phyloP scores from a whole-genome alignment of 2,797 vertebrate species.

The Danio kyathit region DNA sequence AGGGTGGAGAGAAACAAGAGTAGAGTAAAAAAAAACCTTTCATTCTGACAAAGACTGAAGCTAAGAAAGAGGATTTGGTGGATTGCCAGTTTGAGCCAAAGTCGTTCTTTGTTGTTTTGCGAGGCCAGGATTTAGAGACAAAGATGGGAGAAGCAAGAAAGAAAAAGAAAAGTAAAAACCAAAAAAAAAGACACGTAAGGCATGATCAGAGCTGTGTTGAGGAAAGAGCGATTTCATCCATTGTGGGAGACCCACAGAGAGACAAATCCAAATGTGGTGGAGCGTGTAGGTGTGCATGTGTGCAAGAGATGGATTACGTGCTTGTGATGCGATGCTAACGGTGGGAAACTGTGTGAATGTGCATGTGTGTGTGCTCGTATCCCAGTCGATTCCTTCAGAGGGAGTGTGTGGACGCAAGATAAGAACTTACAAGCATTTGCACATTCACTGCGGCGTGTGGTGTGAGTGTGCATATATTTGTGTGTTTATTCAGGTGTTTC shows the following conservation, averaged over 20 bases:
- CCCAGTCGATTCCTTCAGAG: neutral
- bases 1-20: neutral
- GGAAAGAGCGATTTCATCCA: conserved; percentile 37
- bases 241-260: conserved; percentile 29
- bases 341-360: neutral
- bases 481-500: conserved; percentile 35
- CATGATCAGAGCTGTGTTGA: conserved; percentile 40
- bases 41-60: conserved; percentile 70
- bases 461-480: conserved; percentile 25
- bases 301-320: conserved; percentile 29
- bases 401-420: conserved; percentile 2
- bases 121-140: conserved; percentile 71
- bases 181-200: conserved; percentile 24
- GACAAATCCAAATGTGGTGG: conserved; percentile 15
- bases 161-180: neutral
- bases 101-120: conserved; percentile 73
- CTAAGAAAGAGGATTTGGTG: conserved; percentile 73
- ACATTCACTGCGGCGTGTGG: conserved; percentile 1
- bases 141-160: conserved; percentile 14
- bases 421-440: conserved; percentile 12
- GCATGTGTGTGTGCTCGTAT: conserved; percentile 1
- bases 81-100: conserved; percentile 74
- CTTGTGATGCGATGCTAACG: conserved; percentile 33
- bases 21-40: conserved; percentile 60
- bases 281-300: conserved; percentile 34